phyloP scores from a whole-genome alignment of 2,113 vertebrate genomes.

The Microcebus tavaratra region DNA sequence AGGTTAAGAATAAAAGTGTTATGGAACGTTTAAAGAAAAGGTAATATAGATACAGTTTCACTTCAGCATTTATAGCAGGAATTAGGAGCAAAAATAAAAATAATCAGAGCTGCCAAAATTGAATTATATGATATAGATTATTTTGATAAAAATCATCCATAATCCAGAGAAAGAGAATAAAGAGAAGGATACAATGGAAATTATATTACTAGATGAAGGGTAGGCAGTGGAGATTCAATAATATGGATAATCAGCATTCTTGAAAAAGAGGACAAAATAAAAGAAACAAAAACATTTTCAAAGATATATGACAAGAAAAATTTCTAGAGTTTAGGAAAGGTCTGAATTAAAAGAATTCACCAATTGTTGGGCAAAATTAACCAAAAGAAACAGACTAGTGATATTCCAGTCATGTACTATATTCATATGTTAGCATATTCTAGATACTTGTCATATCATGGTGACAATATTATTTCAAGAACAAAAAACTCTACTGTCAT shows the following conservation, averaged over 20 bases:
- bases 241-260: background rate
- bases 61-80: background rate
- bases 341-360: background rate
- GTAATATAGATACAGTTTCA: background rate
- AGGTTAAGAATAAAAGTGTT: background rate
- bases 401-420: background rate
- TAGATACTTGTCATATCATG: background rate
- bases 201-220: background rate
- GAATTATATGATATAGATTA: background rate
- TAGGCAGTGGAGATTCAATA: background rate
- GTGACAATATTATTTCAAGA: background rate
- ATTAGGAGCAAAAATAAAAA: background rate
- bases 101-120: background rate
- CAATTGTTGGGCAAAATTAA: slow-evolving; percentile 16
- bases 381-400: background rate
- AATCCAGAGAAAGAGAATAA: background rate
- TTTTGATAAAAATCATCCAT: background rate
- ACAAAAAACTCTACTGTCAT: background rate
- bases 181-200: background rate
- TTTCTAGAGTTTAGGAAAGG: background rate
- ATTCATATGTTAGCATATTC: background rate
- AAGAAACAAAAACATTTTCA: background rate
- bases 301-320: background rate
- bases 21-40: background rate
- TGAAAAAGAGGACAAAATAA: background rate